phyloP scores from a whole-genome alignment of 35 echinoderm and acorn worm species.

The Nesometra sesokonis region DNA sequence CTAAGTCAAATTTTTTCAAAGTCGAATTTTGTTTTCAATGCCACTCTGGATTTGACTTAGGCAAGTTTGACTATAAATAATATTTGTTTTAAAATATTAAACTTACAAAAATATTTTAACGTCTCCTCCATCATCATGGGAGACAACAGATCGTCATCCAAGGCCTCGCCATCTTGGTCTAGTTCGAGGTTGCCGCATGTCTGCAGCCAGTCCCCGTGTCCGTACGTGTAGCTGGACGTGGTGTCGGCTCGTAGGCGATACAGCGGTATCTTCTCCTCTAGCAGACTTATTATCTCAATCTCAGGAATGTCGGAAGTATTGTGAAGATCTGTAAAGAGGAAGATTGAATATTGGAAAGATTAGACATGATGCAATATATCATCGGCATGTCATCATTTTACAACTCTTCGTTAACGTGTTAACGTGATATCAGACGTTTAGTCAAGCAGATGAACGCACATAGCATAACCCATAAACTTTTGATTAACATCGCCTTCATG shows the following conservation, averaged over 20 bases:
- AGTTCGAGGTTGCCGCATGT: slow-evolving; percentile 13
- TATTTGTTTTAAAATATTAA: neutral
- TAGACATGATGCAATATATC: too few relatives aligned
- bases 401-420: too few relatives aligned
- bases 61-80: too few relatives aligned
- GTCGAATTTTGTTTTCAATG: too few relatives aligned
- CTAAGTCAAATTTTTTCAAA: too few relatives aligned
- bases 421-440: too few relatives aligned
- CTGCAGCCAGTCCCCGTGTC: slow-evolving; percentile 65
- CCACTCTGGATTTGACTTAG: too few relatives aligned
- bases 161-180: slow-evolving; percentile 35
- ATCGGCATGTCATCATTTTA: too few relatives aligned
- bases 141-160: slow-evolving; percentile 48
- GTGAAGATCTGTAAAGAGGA: slow-evolving; percentile 58
- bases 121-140: slow-evolving; percentile 76
- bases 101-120: slow-evolving; percentile 94
- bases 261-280: slow-evolving; percentile 88
- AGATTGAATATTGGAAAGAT: too few relatives aligned
- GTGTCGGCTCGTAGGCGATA: slow-evolving; percentile 91
- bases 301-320: slow-evolving; percentile 94
- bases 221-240: slow-evolving; percentile 68
- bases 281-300: slow-evolving; percentile 86
- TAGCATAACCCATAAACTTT: too few relatives aligned
- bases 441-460: too few relatives aligned
- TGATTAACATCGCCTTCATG: too few relatives aligned